These are phyloP conservation scores for Poeciliopsis prolifica DNA, from an alignment of 2,113 vertebrate genomes.

Conservation along the genomic window DNA sequence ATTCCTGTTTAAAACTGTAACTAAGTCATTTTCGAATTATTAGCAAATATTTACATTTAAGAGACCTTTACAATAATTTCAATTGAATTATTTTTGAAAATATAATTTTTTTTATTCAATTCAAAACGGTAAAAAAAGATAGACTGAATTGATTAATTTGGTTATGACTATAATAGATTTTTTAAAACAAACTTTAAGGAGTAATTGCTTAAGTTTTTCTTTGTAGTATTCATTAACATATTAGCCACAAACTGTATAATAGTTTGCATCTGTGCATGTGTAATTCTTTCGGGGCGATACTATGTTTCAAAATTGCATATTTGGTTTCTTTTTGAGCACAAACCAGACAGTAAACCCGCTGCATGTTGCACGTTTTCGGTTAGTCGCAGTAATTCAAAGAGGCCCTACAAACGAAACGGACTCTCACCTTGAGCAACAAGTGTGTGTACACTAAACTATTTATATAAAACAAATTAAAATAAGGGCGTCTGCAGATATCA, in stretches of 20 bases:
- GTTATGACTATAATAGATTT: not conserved
- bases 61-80: too few relatives aligned
- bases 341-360: not conserved
- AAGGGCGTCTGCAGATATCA: conserved; percentile 31
- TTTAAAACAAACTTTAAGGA: not conserved
- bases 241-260: not conserved
- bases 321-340: not conserved
- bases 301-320: not conserved
- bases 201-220: not conserved
- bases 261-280: not conserved
- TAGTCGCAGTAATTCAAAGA: not conserved
- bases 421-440: conserved; percentile 21
- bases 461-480: conserved; percentile 55
- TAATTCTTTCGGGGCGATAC: not conserved
- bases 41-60: too few relatives aligned
- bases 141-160: not conserved
- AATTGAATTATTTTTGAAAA: too few relatives aligned
- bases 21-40: too few relatives aligned
- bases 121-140: not conserved
- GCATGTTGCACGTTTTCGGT: not conserved
- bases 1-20: too few relatives aligned
- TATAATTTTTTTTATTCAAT: not conserved
- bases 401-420: conserved; percentile 20
- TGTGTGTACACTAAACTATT: conserved; percentile 32
- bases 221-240: not conserved